Evolutionary conservation across 1,140 invertebrate species (phyloP), one percentile per base, ranked within the genome.

Genomic region (Lepidotrigona ventralis): DNA sequence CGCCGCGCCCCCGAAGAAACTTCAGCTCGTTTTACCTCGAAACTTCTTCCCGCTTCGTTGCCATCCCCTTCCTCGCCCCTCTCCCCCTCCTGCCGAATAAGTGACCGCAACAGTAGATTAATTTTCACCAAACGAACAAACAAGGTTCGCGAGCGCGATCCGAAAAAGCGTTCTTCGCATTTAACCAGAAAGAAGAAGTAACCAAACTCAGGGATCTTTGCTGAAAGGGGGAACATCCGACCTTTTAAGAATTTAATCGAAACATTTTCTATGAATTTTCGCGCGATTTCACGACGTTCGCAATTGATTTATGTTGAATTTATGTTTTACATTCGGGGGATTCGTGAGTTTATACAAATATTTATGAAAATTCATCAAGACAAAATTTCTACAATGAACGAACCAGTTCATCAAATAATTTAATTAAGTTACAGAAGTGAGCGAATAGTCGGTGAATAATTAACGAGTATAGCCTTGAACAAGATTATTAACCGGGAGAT

Each of bases 51-150:
- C n/a, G 14, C 70, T n/a, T n/a, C 46, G 3, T 19, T 46, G 3
- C 51, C n/a, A 33, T 23, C 56, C 33, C 53, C 51, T n/a, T 2
- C 29, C 66, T 21, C 2, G 11, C 8, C 39, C 39, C 39, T 46
- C 39, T 3, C 33, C 33, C 33, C 33, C 33, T 2, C 33, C 33
- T 46, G 0, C 39, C 39, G 60, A 75, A 66, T 81, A 66, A 81
- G 71, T 75, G 58, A 23, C 63, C 29, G 39, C 14, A 56, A 72
- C 68, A 53, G 29, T 66, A 60, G 71, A 81, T 81, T 81, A 81
- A 81, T 75, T 66, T 75, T 75, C 53, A 54, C 71, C 26, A 66
- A 81, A 81, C 79, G 71, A 81, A 75, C 60, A 51, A 81, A 81
- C 70, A 75, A 81, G 60, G 53, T 29, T 29, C 46, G 3, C 56